These are phyloP conservation scores for Cremastinae sp. DNA, from an alignment of 2,888 invertebrate genomes.

Conservation along the genomic window DNA sequence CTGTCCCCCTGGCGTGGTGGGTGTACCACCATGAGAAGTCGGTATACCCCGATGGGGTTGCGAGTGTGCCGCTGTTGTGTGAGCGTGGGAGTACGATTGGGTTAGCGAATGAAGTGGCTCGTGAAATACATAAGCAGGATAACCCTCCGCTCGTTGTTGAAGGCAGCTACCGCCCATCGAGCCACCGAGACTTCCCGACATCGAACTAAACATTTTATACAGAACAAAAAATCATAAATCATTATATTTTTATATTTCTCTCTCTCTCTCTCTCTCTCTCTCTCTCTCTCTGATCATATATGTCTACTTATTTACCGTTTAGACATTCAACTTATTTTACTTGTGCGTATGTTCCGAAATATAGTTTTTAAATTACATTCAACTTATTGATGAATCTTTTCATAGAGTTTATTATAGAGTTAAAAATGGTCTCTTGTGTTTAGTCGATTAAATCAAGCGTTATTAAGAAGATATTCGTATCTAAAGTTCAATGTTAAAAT, in stretches of 20 bases:
- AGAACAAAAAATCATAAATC: constrained; percentile 47
- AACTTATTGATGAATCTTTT: too few species aligned
- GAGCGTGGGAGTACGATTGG: constrained; percentile 87
- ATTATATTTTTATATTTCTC: not conserved
- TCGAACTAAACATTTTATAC: constrained; percentile 85
- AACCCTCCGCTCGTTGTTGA: constrained; percentile 90
- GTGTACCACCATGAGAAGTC: constrained; percentile 82
- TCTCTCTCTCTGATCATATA: not conserved
- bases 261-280: not conserved
- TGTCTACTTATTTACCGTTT: not conserved
- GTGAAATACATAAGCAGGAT: constrained; percentile 93
- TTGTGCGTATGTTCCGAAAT: too few species aligned
- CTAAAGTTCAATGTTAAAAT: too few species aligned
- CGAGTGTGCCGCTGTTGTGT: constrained; percentile 89
- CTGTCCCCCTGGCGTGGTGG: constrained; percentile 84
- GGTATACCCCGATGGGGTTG: constrained; percentile 83
- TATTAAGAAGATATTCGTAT: too few species aligned
- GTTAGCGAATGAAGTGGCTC: constrained; percentile 90
- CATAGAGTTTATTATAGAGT: too few species aligned
- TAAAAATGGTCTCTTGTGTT: too few species aligned
- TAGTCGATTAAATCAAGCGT: too few species aligned
- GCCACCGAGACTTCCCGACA: constrained; percentile 88
- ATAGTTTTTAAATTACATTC: too few species aligned
- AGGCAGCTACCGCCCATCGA: constrained; percentile 91
- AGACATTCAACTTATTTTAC: too few species aligned